phyloP scores from a whole-genome alignment of 1,140 invertebrate species.

The Sycophila sp. region DNA sequence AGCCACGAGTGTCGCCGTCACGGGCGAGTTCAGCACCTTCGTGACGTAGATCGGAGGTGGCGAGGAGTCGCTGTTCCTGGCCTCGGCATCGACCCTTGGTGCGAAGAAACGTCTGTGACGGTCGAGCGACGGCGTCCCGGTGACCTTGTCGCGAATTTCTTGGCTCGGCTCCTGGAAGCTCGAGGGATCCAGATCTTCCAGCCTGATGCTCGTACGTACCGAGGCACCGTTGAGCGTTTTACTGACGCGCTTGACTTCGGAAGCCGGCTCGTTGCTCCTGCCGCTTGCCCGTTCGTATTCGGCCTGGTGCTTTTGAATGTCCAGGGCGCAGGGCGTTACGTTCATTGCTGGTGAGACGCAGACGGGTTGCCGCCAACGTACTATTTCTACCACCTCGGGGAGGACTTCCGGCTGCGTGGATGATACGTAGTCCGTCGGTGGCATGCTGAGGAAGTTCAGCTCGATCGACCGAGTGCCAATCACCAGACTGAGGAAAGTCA shows the following conservation, averaged over 20 bases:
- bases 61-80: background rate
- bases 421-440: too few relatives aligned
- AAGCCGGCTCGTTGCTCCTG: too few relatives aligned
- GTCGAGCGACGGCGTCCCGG: background rate
- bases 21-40: conserved; percentile 41
- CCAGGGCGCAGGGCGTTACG: background rate
- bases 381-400: conserved; percentile 31
- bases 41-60: conserved; percentile 34
- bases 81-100: too few relatives aligned
- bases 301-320: background rate
- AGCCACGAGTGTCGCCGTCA: conserved; percentile 42
- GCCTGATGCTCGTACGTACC: background rate
- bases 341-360: conserved; percentile 28
- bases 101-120: too few relatives aligned
- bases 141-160: background rate
- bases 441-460: background rate
- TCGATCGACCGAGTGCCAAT: background rate
- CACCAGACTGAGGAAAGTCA: background rate
- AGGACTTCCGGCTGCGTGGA: background rate
- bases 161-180: background rate
- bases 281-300: conserved; percentile 15
- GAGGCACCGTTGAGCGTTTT: background rate
- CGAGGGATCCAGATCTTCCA: background rate
- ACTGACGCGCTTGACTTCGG: background rate
- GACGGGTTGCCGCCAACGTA: conserved; percentile 45